These are phyloP conservation scores for Picus viridis DNA, from an alignment of 2,797 vertebrate species.

Conservation along the genomic window DNA sequence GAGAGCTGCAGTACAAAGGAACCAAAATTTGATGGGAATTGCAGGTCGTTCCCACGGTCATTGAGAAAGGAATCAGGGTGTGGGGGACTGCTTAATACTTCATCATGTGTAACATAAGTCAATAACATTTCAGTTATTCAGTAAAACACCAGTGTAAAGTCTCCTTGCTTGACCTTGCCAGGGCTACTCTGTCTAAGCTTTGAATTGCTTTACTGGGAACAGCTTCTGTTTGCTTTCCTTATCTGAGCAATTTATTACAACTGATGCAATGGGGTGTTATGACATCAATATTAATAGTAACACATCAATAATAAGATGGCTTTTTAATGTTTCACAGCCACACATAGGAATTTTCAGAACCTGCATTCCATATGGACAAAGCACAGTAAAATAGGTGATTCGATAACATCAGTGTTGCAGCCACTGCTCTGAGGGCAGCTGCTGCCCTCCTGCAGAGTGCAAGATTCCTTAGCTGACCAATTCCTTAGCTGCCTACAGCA, in stretches of 20 bases:
- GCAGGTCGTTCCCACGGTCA: slow-evolving; percentile 35
- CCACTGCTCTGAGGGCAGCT: no score
- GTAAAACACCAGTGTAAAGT: slow-evolving; percentile 3
- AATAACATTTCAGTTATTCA: slow-evolving; percentile 58
- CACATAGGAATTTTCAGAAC: background rate
- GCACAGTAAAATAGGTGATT: background rate
- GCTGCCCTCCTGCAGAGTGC: no score
- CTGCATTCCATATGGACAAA: background rate
- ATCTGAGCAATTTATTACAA: background rate
- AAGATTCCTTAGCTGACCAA: no score
- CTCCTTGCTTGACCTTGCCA: slow-evolving; percentile 62
- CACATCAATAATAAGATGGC: background rate
- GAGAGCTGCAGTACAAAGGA: background rate
- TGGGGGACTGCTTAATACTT: slow-evolving; percentile 27
- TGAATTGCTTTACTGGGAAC: background rate
- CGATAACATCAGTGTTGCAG: background rate
- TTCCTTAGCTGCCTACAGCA: no score
- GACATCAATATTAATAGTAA: slow-evolving; percentile 26
- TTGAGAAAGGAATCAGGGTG: slow-evolving; percentile 18
- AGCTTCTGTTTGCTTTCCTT: slow-evolving; percentile 37
- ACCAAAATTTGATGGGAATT: slow-evolving; percentile 48
- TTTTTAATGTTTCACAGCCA: background rate
- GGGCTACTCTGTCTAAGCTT: background rate
- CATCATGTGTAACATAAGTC: slow-evolving; percentile 35
- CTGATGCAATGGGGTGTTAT: background rate